Percentiles rank a stretch among this genome's conserved stretches.
phyloP scores from a whole-genome alignment of 2,113 vertebrate genomes.

The Takifugu bimaculatus region DNA sequence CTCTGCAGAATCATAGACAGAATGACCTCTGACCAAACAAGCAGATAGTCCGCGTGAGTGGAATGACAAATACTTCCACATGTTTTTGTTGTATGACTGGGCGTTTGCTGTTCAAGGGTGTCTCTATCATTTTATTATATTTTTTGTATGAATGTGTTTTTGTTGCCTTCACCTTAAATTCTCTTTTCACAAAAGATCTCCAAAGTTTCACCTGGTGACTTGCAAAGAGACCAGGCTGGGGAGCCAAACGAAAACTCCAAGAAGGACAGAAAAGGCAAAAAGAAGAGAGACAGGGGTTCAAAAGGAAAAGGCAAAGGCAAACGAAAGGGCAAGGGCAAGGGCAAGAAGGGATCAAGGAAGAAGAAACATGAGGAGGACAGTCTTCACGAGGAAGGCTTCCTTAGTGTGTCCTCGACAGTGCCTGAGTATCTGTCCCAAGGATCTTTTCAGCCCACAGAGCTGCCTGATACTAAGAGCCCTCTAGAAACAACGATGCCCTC shows the following conservation, averaged over 20 bases:
- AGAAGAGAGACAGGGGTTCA: slow-evolving; percentile 75
- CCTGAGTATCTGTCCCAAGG: slow-evolving; percentile 53
- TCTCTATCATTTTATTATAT: slow-evolving; percentile 26
- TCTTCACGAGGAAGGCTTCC: slow-evolving; percentile 54
- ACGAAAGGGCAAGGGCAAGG: slow-evolving; percentile 58
- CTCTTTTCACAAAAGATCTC: slow-evolving; percentile 50
- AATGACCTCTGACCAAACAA: slow-evolving; percentile 20
- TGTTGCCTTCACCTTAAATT: slow-evolving; percentile 19
- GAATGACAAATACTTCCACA: slow-evolving; percentile 11
- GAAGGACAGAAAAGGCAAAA: slow-evolving; percentile 77
- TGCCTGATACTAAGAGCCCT: slow-evolving; percentile 32
- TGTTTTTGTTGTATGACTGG: slow-evolving; percentile 19
- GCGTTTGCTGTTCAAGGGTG: slow-evolving; percentile 4
- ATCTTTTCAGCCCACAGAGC: slow-evolving; percentile 32
- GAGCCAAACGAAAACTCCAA: slow-evolving; percentile 60
- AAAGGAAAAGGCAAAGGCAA: slow-evolving; percentile 64
- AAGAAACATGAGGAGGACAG: slow-evolving; percentile 73
- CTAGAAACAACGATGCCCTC: slow-evolving; percentile 17
- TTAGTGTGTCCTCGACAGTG: slow-evolving; percentile 51
- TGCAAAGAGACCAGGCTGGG: slow-evolving; percentile 51
- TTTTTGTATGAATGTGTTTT: slow-evolving; percentile 31
- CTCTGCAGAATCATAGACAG: slow-evolving; percentile 14
- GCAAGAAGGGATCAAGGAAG: slow-evolving; percentile 79
- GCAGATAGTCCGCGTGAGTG: slow-evolving; percentile 17
- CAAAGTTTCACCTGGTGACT: slow-evolving; percentile 30